These are phyloP conservation scores for Galerucella calmariensis DNA, from an alignment of 2,888 invertebrate species.

Conservation along the genomic window DNA sequence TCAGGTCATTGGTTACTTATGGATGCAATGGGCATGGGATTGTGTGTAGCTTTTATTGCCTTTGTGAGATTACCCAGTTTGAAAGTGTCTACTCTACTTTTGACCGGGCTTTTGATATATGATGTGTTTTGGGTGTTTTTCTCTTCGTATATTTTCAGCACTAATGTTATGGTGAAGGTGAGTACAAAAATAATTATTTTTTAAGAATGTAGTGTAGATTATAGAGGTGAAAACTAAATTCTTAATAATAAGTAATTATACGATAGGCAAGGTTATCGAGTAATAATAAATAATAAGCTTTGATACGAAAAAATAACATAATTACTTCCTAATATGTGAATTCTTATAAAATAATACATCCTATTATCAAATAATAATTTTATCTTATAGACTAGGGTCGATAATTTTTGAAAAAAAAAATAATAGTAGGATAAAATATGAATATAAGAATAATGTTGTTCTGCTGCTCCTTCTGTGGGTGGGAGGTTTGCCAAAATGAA, in stretches of 20 bases:
- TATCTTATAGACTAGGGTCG: too few species aligned
- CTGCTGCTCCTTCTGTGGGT: too few species aligned
- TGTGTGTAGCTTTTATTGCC: conserved; percentile 97
- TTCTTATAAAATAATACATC: neutral
- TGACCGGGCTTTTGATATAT: conserved; percentile 93
- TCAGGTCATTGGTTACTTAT: conserved; percentile 93
- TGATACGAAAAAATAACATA: neutral
- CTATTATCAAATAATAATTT: neutral
- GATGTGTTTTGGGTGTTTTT: conserved; percentile 99
- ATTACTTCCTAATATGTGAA: neutral
- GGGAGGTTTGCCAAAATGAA: too few species aligned
- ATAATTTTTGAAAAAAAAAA: too few species aligned
- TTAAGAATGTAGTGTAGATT: neutral
- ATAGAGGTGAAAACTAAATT: neutral
- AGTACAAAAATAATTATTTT: conserved; percentile 65
- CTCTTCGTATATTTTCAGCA: conserved; percentile 97
- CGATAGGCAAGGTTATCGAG: neutral
- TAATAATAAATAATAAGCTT: neutral
- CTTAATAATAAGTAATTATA: neutral
- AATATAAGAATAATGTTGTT: too few species aligned
- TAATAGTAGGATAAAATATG: too few species aligned
- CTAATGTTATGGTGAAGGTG: conserved; percentile 96
- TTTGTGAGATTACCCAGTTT: conserved; percentile 95
- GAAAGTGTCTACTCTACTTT: conserved; percentile 92
- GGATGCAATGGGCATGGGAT: conserved; percentile 99